Evolutionary conservation across 64 coral and sea anemone genomes (phyloP).

Genomic region (Montipora foliosa): DNA sequence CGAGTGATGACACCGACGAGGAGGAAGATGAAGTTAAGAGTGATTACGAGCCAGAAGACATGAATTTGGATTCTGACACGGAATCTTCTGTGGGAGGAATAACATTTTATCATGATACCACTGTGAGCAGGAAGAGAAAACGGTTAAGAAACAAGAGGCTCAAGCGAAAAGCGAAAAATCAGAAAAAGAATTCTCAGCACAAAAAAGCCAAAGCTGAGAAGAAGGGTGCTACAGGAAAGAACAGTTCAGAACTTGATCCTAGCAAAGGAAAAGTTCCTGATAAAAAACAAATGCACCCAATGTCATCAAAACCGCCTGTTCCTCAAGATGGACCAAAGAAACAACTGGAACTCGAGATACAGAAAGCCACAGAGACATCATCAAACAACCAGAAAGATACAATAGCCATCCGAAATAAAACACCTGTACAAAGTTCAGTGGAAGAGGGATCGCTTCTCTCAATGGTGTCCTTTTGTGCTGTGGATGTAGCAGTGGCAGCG

Average conservation of each 20-base stretch:
- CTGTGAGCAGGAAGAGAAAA: constrained; percentile 8
- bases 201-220: constrained; percentile 15
- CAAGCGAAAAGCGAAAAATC: constrained; percentile 42
- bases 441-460: constrained; percentile 64
- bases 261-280: background rate
- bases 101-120: constrained; percentile 12
- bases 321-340: background rate
- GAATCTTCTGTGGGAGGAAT: constrained; percentile 18
- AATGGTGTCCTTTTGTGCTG: constrained; percentile 51
- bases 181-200: constrained; percentile 2
- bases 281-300: background rate
- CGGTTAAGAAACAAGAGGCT: background rate
- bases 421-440: background rate
- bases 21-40: constrained; percentile 2
- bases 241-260: background rate
- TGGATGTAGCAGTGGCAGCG: constrained; percentile 91
- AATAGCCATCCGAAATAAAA: background rate
- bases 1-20: constrained; percentile 28
- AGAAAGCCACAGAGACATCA: background rate
- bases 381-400: background rate
- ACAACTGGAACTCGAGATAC: background rate
- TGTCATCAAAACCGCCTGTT: background rate
- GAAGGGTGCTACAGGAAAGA: background rate
- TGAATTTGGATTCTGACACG: constrained; percentile 32
- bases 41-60: constrained; percentile 33